These are phyloP conservation scores for Drosophila kambysellisi DNA, from an alignment of 2,888 invertebrate genomes.

Conservation along the genomic window DNA sequence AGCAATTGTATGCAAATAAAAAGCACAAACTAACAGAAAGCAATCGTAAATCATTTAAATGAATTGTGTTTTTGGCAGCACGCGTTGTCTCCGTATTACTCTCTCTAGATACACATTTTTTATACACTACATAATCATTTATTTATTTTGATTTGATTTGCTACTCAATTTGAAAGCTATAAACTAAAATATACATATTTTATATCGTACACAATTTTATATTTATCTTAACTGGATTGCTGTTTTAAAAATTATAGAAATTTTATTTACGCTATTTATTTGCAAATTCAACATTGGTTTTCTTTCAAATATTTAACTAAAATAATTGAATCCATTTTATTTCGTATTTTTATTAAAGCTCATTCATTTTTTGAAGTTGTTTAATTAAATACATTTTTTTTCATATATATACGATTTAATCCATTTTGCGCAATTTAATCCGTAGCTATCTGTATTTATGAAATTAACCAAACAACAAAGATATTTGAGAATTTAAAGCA, in stretches of 20 bases:
- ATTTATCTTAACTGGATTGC: not conserved
- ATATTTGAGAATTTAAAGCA: not conserved
- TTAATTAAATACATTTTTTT: not conserved
- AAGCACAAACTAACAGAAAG: conserved; percentile 38
- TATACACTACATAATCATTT: not conserved
- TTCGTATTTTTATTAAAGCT: not conserved
- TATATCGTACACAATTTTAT: not conserved
- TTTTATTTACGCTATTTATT: not conserved
- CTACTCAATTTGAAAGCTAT: not conserved
- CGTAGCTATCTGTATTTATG: too few relatives aligned
- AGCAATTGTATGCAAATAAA: conserved; percentile 57
- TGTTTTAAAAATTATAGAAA: not conserved
- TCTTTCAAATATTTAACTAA: not conserved
- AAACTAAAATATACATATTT: not conserved
- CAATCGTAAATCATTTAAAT: conserved; percentile 42
- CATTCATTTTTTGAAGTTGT: not conserved
- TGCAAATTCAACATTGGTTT: not conserved
- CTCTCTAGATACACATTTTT: too few relatives aligned
- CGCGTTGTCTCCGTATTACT: not conserved
- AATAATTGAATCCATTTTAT: not conserved
- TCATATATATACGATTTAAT: not conserved
- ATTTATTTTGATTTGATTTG: not conserved
- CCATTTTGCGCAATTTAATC: not conserved
- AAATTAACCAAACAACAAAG: not conserved
- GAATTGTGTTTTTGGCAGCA: conserved; percentile 36